Evolutionary conservation across 2,113 vertebrate genomes (phyloP).

Genomic region (Lepus americanus): DNA sequence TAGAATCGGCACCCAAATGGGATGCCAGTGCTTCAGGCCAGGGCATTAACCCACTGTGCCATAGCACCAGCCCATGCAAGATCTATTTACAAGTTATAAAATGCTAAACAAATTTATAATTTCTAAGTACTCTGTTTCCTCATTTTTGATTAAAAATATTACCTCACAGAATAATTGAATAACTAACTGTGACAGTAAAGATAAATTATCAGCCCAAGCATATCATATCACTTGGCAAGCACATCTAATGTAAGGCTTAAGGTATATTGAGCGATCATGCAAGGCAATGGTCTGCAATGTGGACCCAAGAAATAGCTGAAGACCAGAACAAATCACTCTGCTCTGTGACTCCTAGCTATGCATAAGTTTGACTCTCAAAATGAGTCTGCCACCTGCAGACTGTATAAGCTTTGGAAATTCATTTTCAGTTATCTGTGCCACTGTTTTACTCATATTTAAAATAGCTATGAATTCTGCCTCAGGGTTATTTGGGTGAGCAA

Average conservation of each 20-base stretch:
- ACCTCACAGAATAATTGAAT: background rate
- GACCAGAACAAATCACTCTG: no score
- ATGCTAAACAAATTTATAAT: conserved; percentile 23
- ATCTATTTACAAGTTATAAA: background rate
- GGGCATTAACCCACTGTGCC: no score
- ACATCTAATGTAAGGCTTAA: background rate
- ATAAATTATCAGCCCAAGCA: background rate
- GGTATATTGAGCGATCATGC: background rate
- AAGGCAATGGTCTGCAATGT: background rate
- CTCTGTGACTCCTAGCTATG: no score
- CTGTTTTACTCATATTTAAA: background rate
- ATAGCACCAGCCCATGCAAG: no score
- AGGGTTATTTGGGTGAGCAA: background rate
- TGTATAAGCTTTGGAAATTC: background rate
- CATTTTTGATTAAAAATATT: conserved; percentile 41
- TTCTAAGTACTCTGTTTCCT: background rate
- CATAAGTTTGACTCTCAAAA: background rate
- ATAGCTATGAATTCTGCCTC: background rate
- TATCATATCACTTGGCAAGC: background rate
- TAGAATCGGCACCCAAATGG: no score
- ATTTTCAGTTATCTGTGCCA: background rate
- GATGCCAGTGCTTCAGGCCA: no score
- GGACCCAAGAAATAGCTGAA: background rate
- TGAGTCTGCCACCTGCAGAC: background rate
- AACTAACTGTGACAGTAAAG: background rate